These are phyloP conservation scores for Prolemur simus DNA, from an alignment of 2,113 vertebrate genomes.

Conservation along the genomic window DNA sequence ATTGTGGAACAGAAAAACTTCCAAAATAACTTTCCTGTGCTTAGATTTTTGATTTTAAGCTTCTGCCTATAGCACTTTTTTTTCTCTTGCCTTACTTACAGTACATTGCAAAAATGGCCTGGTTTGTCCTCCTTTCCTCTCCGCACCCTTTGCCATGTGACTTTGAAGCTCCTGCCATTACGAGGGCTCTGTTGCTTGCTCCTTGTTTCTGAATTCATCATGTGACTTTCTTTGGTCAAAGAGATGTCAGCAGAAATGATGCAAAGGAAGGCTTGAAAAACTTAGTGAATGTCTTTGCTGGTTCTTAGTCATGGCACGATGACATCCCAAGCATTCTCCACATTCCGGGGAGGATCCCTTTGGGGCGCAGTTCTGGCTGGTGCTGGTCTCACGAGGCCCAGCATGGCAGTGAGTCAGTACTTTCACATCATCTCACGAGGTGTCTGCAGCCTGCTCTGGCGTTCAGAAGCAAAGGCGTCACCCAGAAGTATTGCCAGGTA, in stretches of 20 bases:
- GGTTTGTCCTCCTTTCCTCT: background rate
- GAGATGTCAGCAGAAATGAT: background rate
- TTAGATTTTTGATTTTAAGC: background rate
- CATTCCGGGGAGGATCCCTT: background rate
- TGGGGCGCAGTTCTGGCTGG: background rate
- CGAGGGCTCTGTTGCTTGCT: background rate
- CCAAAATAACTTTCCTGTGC: background rate
- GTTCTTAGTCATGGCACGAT: background rate
- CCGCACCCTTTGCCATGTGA: background rate
- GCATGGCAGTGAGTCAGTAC: background rate
- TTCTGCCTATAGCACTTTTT: background rate
- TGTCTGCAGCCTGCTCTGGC: background rate
- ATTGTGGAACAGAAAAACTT: background rate
- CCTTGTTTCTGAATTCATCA: background rate
- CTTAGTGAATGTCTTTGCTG: background rate
- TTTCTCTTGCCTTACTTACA: background rate
- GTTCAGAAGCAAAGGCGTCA: background rate
- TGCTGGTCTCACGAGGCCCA: background rate
- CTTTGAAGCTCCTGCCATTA: background rate
- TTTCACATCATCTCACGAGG: background rate
- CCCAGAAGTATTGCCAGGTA: background rate
- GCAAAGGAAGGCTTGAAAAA: background rate
- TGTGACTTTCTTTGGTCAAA: background rate
- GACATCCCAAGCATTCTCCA: background rate
- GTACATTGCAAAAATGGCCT: background rate